A percentile compares a stretch with the other conserved stretches of the same genome.
Conservation (phyloP, 2,888 invertebrate genomes). For the Lasioglossum villosulum region DNA sequence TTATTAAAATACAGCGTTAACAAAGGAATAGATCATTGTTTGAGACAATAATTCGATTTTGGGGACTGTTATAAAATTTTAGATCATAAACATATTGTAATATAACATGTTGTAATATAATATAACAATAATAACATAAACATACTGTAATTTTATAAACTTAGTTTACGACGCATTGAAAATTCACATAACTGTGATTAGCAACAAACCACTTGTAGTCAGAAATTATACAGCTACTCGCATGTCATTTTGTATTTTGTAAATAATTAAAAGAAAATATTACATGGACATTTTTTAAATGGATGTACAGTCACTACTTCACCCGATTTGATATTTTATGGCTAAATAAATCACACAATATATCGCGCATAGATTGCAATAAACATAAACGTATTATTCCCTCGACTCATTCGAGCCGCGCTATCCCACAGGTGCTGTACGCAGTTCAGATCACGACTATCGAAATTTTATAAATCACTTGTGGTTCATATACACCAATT, state of each 20-base stretch:
- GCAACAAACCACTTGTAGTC: not conserved
- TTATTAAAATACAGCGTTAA: not conserved
- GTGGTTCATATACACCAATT: too few species aligned
- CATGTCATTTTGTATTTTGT: not conserved
- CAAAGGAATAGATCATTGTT: not conserved
- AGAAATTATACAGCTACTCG: not conserved
- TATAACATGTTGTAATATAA: not conserved
- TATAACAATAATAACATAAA: not conserved
- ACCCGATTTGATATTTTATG: not conserved
- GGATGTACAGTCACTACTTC: not conserved
- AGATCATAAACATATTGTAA: not conserved
- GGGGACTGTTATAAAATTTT: too few species aligned
- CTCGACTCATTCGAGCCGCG: not conserved
- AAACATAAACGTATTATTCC: not conserved
- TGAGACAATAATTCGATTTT: not conserved
- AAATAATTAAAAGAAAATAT: not conserved
- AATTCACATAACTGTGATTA: not conserved
- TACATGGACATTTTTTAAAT: not conserved
- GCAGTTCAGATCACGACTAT: not conserved
- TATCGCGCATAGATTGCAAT: not conserved
- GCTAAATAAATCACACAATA: not conserved
- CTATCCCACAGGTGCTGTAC: not conserved
- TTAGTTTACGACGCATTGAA: not conserved
- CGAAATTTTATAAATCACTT: not conserved
- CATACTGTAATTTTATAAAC: not conserved